Evolutionary conservation across 2,113 vertebrate species (phyloP), one percentile per base, ranked within the genome.

Genomic region (Toxotes jaculatrix): DNA sequence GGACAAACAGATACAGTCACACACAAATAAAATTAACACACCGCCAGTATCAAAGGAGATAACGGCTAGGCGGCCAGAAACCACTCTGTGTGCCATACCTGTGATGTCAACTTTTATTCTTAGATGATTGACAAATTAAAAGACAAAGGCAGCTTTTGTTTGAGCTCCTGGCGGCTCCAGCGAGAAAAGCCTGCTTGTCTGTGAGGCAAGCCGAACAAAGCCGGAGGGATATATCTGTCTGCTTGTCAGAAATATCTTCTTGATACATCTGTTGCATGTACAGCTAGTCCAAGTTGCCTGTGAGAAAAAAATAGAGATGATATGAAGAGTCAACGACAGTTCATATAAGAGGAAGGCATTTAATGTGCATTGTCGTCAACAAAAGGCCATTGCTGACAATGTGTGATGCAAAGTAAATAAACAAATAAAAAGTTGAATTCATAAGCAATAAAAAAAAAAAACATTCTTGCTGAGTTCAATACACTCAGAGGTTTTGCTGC

Each of bases 41-140:
- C 63, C 60, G 77, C 70, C 63, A 17, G 40, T 43, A 51, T 77
- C 69, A 56, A 57, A 81, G 68, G 42, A 66, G 59, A 21, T 10
- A 64, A 65, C 21, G 32, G 32, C 10, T 31, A 49, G 63, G 66
- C 21, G n/a, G 69, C 56, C 59, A 69, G 72, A 49, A 57, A 65
- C 34, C 60, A 67, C 32, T 65, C 64, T 36, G 49, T 16, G 70
- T 63, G 69, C 60, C 84, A 84, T 74, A 88, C 88, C 84, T 87
- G 65, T 87, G 87, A 86, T 85, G 85, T 88, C 88, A 90, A 69
- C 81, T 82, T 27, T 88, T 93, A 93, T 93, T 91, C 79, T 92
- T 92, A 89, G 87, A 83, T 85, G 81, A 88, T 38, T 74, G 83
- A 86, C 87, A 89, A 89, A 85, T 85, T 85, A 84, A 76, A 90